Base-by-base conservation (phyloP, 2,888 invertebrate species). In the Microplitis manilae region DNA sequence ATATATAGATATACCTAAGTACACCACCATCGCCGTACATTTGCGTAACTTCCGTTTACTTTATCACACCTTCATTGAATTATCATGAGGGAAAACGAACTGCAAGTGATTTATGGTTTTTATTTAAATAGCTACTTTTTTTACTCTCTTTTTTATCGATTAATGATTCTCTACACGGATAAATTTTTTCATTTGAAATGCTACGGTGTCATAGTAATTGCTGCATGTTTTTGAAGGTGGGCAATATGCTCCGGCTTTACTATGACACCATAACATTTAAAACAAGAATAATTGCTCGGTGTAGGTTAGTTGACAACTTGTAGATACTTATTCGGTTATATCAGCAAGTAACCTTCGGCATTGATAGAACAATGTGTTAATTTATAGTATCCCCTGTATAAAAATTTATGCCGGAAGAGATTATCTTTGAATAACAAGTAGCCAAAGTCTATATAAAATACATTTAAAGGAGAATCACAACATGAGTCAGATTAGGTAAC, bases 31-130 rank as follows among this genome's bases (percentile, higher is more conserved):
- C 39, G 71, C 60, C 41, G 70, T 40, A 77, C 62, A 73, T 81
- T 78, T 79, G 76, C 81, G 79, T 81, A 81, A 81, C 79, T 81
- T 81, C 79, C 81, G 81, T 77, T 76, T 71, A 68, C 64, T 72
- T 73, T 64, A 60, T 50, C 62, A 17, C 68, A 59, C 68, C 68
- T 62, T 59, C n/a, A 64, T 15, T 59, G 77, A 78, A 80, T 80
- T 80, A 73, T 77, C 78, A 78, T 75, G 77, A 78, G 78, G 77
- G 77, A 78, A 78, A 80, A 61, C 69, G 73, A 40, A 39, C 65
- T 30, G 64, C 64, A 50, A 13, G 50, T 13, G 4, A 50, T 50
- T 50, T 75, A 73, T 73, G 59, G 13, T 15, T 40, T 30, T 73
- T 59, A 41, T 65, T 67, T 13, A 30, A 30, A 38, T 65, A 9